Evolutionary conservation across 2,888 invertebrate species (phyloP).

Genomic region (Carcina quercana): DNA sequence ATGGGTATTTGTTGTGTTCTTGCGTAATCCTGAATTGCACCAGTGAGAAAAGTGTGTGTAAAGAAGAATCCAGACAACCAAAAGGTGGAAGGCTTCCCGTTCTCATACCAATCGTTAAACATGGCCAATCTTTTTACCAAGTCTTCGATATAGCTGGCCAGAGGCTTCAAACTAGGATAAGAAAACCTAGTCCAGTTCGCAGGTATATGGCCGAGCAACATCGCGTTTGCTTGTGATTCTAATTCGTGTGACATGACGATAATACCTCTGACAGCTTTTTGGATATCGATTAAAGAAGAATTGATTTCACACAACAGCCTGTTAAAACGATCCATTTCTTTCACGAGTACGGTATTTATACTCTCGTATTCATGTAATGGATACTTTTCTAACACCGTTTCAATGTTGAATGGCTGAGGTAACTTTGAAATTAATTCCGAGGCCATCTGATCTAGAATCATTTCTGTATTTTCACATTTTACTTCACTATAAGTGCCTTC

Average conservation of each 20-base stretch:
- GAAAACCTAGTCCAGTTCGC: slow-evolving; percentile 87
- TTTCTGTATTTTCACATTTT: slow-evolving; percentile 79
- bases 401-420: slow-evolving; percentile 79
- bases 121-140: slow-evolving; percentile 84
- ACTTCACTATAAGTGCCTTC: slow-evolving; percentile 76
- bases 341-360: slow-evolving; percentile 89
- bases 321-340: slow-evolving; percentile 84
- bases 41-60: slow-evolving; percentile 94
- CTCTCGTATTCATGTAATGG: slow-evolving; percentile 87
- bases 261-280: slow-evolving; percentile 87
- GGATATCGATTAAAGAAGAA: slow-evolving; percentile 79
- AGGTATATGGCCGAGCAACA: slow-evolving; percentile 85
- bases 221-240: slow-evolving; percentile 80
- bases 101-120: slow-evolving; percentile 78
- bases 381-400: slow-evolving; percentile 77
- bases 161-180: slow-evolving; percentile 91
- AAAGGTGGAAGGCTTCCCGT: slow-evolving; percentile 87
- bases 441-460: slow-evolving; percentile 75
- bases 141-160: slow-evolving; percentile 88
- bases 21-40: slow-evolving; percentile 92
- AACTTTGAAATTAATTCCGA: slow-evolving; percentile 76
- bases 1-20: slow-evolving; percentile 90
- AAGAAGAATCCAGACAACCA: slow-evolving; percentile 97
- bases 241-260: slow-evolving; percentile 91
- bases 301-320: slow-evolving; percentile 78